phyloP scores from a whole-genome alignment of 2,797 vertebrate genomes.

The Scarus forsteni region DNA sequence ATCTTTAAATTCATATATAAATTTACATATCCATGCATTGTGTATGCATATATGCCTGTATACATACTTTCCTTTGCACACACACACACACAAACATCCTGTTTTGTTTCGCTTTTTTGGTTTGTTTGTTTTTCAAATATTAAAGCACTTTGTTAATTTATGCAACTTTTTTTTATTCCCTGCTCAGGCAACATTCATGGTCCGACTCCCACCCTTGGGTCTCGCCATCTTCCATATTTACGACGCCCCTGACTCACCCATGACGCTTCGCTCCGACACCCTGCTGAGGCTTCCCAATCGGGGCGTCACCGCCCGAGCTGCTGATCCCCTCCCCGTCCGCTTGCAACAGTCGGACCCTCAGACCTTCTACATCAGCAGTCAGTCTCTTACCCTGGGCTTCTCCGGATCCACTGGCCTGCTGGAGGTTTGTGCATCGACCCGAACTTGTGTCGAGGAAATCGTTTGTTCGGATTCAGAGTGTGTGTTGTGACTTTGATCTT shows the following conservation, averaged over 20 bases:
- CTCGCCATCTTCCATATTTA: constrained; percentile 92
- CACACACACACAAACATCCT: too few relatives aligned
- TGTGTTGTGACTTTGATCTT: constrained; percentile 38
- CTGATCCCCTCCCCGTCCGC: constrained; percentile 84
- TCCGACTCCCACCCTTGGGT: constrained; percentile 90
- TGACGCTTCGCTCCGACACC: constrained; percentile 86
- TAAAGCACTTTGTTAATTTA: too few relatives aligned
- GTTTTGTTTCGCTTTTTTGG: too few relatives aligned
- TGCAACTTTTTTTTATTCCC: not conserved
- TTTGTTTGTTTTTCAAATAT: too few relatives aligned
- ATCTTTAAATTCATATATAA: too few relatives aligned
- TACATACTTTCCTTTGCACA: too few relatives aligned
- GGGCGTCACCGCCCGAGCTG: constrained; percentile 70
- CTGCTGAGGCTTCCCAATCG: constrained; percentile 87
- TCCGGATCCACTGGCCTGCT: constrained; percentile 91
- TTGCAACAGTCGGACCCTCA: constrained; percentile 79
- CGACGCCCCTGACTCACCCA: constrained; percentile 82
- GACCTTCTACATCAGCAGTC: constrained; percentile 92
- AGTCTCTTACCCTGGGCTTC: constrained; percentile 92
- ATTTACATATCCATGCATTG: too few relatives aligned
- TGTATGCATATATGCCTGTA: too few relatives aligned
- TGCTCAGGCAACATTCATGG: constrained; percentile 90
- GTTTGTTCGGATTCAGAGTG: constrained; percentile 11
- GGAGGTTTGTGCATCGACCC: constrained; percentile 82
- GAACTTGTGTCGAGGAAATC: not conserved